Evolutionary conservation across 2,113 vertebrate species (phyloP), one percentile per base, ranked within the genome.

Genomic region (Cromileptes altivelis): DNA sequence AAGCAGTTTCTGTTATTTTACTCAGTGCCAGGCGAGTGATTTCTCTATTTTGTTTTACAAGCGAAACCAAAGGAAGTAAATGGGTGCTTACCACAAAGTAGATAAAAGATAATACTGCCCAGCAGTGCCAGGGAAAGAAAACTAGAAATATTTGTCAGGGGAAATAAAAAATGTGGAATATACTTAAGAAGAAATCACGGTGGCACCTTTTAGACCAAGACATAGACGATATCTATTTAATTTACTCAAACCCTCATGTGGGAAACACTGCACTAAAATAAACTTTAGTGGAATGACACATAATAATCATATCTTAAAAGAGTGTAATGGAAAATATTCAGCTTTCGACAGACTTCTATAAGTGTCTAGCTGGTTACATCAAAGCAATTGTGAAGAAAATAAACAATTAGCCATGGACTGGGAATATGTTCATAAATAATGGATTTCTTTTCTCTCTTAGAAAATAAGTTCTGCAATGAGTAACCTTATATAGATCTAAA

Each of bases 391-490:
- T 94, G 93, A 94, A 93, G 91, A 93, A 96, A 93, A 95, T 95
- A 95, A 95, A 96, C 94, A 96, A 96, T 95, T 96, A 96, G 90
- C 92, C 88, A 95, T 95, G 93, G 93, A 94, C 94, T 95, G 95
- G 95, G 95, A 96, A 95, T 95, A 94, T 93, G 92, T 94, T 96
- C 95, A 96, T 96, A 96, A 95, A 96, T 96, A 95, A 96, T 96
- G 94, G 82, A 96, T 95, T 94, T 91, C 80, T 91, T 89, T 93
- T 94, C 95, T 94, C 94, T 95, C 91, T 95, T 94, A 95, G 94
- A 95, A 95, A 94, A 94, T 92, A 94, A 93, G 92, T 95, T 94
- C 88, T 87, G 91, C 92, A 91, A 91, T 92, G 91, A 93, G 94
- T 94, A 95, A 96, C 93, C 94, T 95, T 94, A 95, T 95, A 95